Evolutionary conservation across 2,797 vertebrate species (phyloP).

Genomic region (Babyrousa celebensis): DNA sequence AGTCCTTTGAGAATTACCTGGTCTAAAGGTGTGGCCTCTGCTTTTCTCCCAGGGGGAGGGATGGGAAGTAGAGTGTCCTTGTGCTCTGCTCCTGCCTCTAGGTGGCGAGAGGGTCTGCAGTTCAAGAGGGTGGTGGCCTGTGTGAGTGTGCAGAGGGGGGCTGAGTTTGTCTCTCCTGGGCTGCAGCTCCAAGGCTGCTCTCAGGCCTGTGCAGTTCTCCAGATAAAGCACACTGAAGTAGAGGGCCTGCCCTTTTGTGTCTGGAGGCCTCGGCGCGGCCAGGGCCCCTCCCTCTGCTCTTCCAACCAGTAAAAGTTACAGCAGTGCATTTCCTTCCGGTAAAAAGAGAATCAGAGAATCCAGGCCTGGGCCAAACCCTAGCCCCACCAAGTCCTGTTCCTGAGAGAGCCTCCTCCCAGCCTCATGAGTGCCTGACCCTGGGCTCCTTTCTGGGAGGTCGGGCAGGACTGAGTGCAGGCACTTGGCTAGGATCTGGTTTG

Average conservation of each 20-base stretch:
- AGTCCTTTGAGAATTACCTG: constrained; percentile 59
- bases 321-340: constrained; percentile 78
- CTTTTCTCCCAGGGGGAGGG: constrained; percentile 48
- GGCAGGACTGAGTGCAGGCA: constrained; percentile 43
- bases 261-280: constrained; percentile 59
- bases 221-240: constrained; percentile 51
- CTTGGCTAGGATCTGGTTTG: constrained; percentile 34
- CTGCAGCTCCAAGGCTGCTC: neutral
- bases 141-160: neutral
- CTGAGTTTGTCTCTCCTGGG: neutral
- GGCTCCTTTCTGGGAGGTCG: constrained; percentile 33
- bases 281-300: constrained; percentile 76
- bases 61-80: neutral
- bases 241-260: constrained; percentile 63
- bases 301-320: constrained; percentile 81
- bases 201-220: constrained; percentile 43
- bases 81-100: constrained; percentile 21
- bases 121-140: neutral
- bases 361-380: constrained; percentile 33
- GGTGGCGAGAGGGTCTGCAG: neutral
- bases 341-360: constrained; percentile 70
- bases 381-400: constrained; percentile 67
- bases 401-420: constrained; percentile 33
- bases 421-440: neutral
- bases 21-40: constrained; percentile 29